Evolutionary conservation across 2,888 invertebrate species (phyloP).

Genomic region (Spilosoma lubricipeda): DNA sequence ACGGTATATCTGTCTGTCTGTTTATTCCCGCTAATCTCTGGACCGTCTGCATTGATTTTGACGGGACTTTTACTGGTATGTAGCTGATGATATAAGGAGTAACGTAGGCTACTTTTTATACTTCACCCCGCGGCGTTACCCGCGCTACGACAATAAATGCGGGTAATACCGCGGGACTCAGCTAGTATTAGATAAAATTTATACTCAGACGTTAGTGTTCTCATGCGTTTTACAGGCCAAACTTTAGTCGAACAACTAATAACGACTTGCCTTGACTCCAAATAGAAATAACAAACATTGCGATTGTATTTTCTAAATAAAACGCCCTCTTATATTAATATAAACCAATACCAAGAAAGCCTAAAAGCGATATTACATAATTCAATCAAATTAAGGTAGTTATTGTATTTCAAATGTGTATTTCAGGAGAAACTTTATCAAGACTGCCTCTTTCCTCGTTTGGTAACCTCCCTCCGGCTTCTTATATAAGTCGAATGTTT

Average conservation of each 20-base stretch:
- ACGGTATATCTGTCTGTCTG: too few species aligned
- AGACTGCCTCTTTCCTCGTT: neutral
- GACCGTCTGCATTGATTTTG: too few species aligned
- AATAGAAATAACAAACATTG: neutral
- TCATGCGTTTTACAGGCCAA: too few species aligned
- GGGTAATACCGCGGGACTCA: too few species aligned
- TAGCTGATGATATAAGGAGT: too few species aligned
- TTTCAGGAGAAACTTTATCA: neutral
- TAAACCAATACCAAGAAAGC: neutral
- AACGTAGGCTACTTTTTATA: too few species aligned
- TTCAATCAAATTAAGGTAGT: neutral
- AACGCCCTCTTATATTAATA: neutral
- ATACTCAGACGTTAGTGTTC: too few species aligned
- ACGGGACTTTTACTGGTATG: too few species aligned
- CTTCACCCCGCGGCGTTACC: too few species aligned
- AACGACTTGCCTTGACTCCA: neutral
- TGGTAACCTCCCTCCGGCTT: neutral
- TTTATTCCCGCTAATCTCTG: too few species aligned
- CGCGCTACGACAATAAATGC: too few species aligned
- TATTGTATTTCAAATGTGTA: neutral
- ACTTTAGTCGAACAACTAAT: neutral
- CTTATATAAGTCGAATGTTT: neutral
- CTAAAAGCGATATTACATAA: neutral
- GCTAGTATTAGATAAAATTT: too few species aligned
- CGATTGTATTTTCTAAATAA: neutral